A percentile compares a stretch with the other conserved stretches of the same genome.
Conservation (phyloP, 2,113 vertebrate genomes). For the Oreochromis tanganicae region DNA sequence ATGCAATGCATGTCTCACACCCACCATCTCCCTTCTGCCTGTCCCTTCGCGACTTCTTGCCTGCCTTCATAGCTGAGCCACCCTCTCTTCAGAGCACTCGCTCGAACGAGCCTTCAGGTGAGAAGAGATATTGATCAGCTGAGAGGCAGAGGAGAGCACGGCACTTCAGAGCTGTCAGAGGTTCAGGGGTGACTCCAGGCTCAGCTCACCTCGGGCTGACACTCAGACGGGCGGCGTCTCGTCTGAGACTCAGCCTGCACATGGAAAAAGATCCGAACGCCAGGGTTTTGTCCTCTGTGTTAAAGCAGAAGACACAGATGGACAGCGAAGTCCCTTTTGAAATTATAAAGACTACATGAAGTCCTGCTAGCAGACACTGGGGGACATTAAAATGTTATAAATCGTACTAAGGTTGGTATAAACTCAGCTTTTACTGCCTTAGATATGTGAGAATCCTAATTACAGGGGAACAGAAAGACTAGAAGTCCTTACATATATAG, state of each 20-base stretch:
- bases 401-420: not conserved
- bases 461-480: not conserved
- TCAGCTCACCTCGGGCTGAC: not conserved
- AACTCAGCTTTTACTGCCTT: not conserved
- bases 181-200: not conserved
- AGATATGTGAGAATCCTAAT: not conserved
- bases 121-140: slow-evolving; percentile 34
- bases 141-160: not conserved
- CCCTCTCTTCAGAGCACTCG: not conserved
- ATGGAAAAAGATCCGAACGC: not conserved
- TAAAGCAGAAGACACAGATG: not conserved
- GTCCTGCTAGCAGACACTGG: not conserved
- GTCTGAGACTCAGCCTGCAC: not conserved
- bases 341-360: not conserved
- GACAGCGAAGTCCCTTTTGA: not conserved
- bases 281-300: not conserved
- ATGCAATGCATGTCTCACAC: not conserved
- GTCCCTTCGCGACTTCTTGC: not conserved
- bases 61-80: not conserved
- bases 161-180: not conserved
- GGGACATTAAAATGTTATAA: not conserved
- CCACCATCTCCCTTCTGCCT: not conserved
- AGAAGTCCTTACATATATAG: not conserved
- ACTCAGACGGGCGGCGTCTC: not conserved
- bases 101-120: not conserved